Conservation (phyloP, 2,888 invertebrate species). For the Sussaba pulchella region DNA sequence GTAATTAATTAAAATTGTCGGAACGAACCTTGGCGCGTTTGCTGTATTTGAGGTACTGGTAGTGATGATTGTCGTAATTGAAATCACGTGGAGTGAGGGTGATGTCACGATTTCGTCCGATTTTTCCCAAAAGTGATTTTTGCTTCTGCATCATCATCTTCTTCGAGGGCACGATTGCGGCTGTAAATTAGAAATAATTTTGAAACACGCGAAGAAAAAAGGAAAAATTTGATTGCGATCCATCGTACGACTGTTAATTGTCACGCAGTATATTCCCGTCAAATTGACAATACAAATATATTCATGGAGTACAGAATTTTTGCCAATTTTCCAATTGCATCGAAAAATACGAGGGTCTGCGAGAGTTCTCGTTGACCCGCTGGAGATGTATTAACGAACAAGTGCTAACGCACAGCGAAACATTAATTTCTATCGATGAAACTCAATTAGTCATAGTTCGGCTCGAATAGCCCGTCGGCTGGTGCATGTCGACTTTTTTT, state of each 20-base stretch:
- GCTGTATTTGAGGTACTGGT: conserved; percentile 91
- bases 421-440: conserved; percentile 70
- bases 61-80: conserved; percentile 92
- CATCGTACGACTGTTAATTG: neutral
- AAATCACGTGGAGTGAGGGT: conserved; percentile 91
- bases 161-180: conserved; percentile 75
- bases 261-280: neutral
- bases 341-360: neutral
- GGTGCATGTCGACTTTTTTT: conserved; percentile 17
- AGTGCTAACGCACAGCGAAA: conserved; percentile 22
- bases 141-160: conserved; percentile 77
- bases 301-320: neutral
- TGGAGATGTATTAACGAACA: neutral
- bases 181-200: conserved; percentile 29
- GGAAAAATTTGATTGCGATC: neutral
- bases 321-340: neutral
- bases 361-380: conserved; percentile 14
- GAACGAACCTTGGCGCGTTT: conserved; percentile 88
- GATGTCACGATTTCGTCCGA: conserved; percentile 80
- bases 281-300: neutral
- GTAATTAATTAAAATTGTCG: neutral
- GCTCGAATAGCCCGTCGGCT: conserved; percentile 10
- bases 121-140: conserved; percentile 77
- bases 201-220: neutral
- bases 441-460: conserved; percentile 68